A percentile compares a stretch with the other conserved stretches of the same genome.
Conservation (phyloP, 2,888 invertebrate genomes). For the Boloria selene region DNA sequence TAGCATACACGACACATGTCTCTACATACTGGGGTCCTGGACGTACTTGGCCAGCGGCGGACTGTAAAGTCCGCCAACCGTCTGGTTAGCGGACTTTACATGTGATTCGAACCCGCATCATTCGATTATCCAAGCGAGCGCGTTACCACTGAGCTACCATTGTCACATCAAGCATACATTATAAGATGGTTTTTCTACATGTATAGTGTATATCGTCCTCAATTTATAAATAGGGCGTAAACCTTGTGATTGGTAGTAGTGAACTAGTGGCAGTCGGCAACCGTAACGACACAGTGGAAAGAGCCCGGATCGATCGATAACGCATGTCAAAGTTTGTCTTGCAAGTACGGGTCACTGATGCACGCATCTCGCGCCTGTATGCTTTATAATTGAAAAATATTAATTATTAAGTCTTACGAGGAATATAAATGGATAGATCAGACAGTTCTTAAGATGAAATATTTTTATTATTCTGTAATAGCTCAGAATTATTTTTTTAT, state of each 20-base stretch:
- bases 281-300: constrained; percentile 39
- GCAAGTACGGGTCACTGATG: constrained; percentile 35
- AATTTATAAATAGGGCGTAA: constrained; percentile 25
- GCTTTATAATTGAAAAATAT: constrained; percentile 11
- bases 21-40: background rate
- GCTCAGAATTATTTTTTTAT: too few species aligned
- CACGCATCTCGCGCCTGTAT: constrained; percentile 31
- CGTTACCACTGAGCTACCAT: too few species aligned
- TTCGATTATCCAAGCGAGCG: too few species aligned
- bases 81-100: too few species aligned
- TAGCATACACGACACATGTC: too few species aligned
- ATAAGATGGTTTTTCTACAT: background rate
- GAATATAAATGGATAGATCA: background rate
- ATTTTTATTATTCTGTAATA: too few species aligned
- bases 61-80: too few species aligned
- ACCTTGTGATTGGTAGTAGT: constrained; percentile 25
- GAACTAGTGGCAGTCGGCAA: constrained; percentile 25
- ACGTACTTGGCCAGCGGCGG: too few species aligned
- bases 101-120: too few species aligned
- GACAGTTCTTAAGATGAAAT: too few species aligned
- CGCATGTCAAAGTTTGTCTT: constrained; percentile 36
- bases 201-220: background rate
- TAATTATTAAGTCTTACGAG: background rate
- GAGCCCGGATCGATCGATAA: constrained; percentile 41
- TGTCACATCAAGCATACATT: background rate